phyloP scores from a whole-genome alignment of 2,113 vertebrate species.

The Nesogale talazaci region DNA sequence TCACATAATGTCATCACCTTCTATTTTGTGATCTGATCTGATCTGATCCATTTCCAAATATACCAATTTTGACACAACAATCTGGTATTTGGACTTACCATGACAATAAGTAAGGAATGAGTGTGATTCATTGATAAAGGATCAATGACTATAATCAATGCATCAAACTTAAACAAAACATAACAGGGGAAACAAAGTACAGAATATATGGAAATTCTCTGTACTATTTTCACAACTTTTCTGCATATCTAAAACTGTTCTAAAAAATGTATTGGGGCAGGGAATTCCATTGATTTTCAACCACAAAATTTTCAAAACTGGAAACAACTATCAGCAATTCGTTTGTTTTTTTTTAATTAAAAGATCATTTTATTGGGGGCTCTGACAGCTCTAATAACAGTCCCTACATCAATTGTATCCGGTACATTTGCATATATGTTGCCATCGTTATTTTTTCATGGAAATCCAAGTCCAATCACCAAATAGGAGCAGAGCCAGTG shows the following conservation, averaged over 20 bases:
- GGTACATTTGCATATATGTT: no score
- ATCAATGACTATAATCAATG: neutral
- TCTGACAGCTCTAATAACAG: no score
- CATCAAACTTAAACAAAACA: neutral
- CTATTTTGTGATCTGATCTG: no score
- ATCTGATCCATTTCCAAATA: no score
- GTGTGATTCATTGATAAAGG: neutral
- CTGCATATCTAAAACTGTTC: neutral
- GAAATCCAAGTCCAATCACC: neutral
- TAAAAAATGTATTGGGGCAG: neutral
- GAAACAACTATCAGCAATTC: neutral
- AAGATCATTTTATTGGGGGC: no score
- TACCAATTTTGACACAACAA: no score
- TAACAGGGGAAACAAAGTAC: neutral
- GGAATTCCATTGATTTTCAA: neutral
- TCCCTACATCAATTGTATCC: no score
- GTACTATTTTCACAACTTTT: neutral
- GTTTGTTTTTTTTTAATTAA: no score
- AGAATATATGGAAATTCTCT: neutral
- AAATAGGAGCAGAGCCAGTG: neutral
- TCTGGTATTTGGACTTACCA: no score
- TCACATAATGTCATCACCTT: no score
- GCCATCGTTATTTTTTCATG: no score
- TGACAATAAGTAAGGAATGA: neutral
- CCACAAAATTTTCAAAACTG: neutral